Evolutionary conservation across 35 echinoderm and acorn worm genomes (phyloP), one percentile per base, ranked within the genome.

Genomic region (Apostichopus parvimensis): DNA sequence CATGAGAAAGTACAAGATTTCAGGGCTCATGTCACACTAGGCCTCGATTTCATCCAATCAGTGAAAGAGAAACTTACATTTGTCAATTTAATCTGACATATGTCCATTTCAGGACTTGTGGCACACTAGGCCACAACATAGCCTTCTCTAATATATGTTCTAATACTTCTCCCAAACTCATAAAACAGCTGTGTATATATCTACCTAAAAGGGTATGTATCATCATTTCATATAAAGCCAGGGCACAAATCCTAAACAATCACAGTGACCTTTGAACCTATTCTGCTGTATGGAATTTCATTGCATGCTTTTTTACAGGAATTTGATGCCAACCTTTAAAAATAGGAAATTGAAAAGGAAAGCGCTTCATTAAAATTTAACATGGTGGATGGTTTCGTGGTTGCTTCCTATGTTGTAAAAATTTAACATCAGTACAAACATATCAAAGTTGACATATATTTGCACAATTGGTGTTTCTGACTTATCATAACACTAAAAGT

Each of bases 161-260:
- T 45, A 45, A 45, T 45, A 45, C 34, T 45, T 45, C 34, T 45
- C 34, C 34, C 34, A 45, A 75, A 75, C 71, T n/a, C 71, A 75
- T 75, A 75, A 75, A 75, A 75, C 71, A 75, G 71, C 71, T 75
- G 71, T 14, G 14, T 75, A 18, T 75, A 18, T 75, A 75, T 18
- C 71, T 75, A 45, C 34, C 34, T 45, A 45, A 13, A 75, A 75
- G 71, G 71, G n/a, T 75, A 75, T 75, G 71, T 45, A 45, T 45
- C 34, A 45, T 45, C 14, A n/a, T 7, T 61, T 75, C 6, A n/a
- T 75, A 73, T 73, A 73, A 75, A 9, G 71, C 71, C 71, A 18
- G 71, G 71, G 71, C 71, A 75, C 71, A 75, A 75, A 75, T 75
- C 71, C 71, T 75, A n/a, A 75, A 75, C 71, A 75, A 75, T 75